These are phyloP conservation scores for Sterna hirundo DNA, from an alignment of 2,113 vertebrate species.

Conservation along the genomic window DNA sequence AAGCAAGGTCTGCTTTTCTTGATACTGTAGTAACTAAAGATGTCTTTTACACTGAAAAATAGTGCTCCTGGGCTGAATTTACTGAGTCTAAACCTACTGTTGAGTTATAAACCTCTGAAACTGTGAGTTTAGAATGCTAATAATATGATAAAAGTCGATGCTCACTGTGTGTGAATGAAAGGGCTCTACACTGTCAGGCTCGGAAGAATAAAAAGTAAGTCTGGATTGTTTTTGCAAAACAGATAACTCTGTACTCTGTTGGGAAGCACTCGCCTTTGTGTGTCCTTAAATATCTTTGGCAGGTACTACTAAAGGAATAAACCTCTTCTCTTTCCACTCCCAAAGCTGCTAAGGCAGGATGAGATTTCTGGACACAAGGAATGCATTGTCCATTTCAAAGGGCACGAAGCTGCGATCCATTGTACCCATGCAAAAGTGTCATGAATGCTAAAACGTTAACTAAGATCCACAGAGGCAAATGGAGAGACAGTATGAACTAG, in stretches of 20 bases:
- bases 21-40: background rate
- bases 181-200: background rate
- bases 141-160: slow-evolving; percentile 33
- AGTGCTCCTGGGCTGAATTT: slow-evolving; percentile 7
- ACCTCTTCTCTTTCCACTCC: background rate
- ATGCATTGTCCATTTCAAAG: background rate
- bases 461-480: background rate
- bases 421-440: background rate
- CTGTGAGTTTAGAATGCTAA: slow-evolving; percentile 41
- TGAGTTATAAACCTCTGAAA: slow-evolving; percentile 42
- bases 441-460: background rate
- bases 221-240: slow-evolving; percentile 25
- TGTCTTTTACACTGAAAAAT: background rate
- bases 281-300: background rate
- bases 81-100: background rate
- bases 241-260: slow-evolving; percentile 2
- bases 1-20: background rate
- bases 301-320: slow-evolving; percentile 11
- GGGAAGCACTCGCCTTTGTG: background rate
- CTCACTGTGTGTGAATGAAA: background rate
- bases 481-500: background rate
- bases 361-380: background rate
- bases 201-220: background rate
- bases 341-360: background rate
- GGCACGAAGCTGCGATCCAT: background rate